Evolutionary conservation across 2,113 vertebrate species (phyloP).

Genomic region (Pyxicephalus adspersus): DNA sequence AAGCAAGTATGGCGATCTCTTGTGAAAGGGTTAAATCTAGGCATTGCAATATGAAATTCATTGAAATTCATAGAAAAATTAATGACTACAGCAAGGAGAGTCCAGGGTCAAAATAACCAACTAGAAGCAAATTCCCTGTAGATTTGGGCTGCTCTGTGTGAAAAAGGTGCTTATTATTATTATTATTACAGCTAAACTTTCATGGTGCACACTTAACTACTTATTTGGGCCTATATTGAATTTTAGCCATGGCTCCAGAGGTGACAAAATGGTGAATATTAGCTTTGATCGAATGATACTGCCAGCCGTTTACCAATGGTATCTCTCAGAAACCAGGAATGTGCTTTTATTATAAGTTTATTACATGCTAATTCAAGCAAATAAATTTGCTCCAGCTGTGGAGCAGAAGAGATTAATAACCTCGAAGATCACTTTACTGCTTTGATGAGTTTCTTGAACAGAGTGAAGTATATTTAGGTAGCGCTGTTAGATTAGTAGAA

Average conservation of each 20-base stretch:
- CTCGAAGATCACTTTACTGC: slow-evolving; percentile 76
- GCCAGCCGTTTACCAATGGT: slow-evolving; percentile 64
- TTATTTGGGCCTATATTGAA: slow-evolving; percentile 49
- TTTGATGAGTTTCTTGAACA: slow-evolving; percentile 82
- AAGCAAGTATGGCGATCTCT: slow-evolving; percentile 26
- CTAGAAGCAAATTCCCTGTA: slow-evolving; percentile 48
- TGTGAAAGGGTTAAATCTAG: slow-evolving; percentile 49
- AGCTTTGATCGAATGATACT: slow-evolving; percentile 56
- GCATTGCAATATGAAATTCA: slow-evolving; percentile 49
- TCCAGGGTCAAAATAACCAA: slow-evolving; percentile 55
- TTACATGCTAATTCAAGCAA: slow-evolving; percentile 85
- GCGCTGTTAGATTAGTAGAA: slow-evolving; percentile 80
- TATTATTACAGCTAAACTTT: slow-evolving; percentile 34
- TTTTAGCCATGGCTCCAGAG: slow-evolving; percentile 23
- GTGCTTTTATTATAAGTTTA: slow-evolving; percentile 79
- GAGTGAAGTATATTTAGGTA: slow-evolving; percentile 80
- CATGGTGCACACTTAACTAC: slow-evolving; percentile 38
- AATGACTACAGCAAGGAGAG: slow-evolving; percentile 55
- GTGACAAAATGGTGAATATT: slow-evolving; percentile 42
- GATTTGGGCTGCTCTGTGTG: slow-evolving; percentile 36
- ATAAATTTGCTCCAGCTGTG: slow-evolving; percentile 82
- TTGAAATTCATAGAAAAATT: slow-evolving; percentile 58
- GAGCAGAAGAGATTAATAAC: slow-evolving; percentile 85
- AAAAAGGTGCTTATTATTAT: slow-evolving; percentile 49
- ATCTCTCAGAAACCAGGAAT: slow-evolving; percentile 62